Evolutionary conservation across 2,113 vertebrate species (phyloP).

Genomic region (Oplegnathus fasciatus): DNA sequence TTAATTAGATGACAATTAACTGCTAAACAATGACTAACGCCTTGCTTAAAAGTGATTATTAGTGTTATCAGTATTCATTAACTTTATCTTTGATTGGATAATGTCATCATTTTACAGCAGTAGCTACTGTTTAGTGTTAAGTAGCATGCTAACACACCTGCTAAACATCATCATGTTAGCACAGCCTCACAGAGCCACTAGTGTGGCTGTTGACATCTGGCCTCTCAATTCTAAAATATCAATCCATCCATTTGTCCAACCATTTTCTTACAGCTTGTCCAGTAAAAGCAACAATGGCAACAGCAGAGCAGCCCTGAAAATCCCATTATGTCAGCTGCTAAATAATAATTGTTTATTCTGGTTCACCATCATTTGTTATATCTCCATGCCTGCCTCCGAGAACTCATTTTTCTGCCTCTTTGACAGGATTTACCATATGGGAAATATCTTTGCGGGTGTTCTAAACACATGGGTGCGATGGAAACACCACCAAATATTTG

Average conservation of each 20-base stretch:
- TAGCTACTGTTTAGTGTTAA: background rate
- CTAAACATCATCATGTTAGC: background rate
- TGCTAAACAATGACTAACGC: constrained; percentile 38
- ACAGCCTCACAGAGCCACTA: background rate
- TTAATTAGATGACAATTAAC: constrained; percentile 38
- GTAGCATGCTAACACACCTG: background rate
- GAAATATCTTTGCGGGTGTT: constrained; percentile 49
- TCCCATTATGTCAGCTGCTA: constrained; percentile 46
- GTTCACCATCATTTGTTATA: constrained; percentile 46
- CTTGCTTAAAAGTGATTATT: constrained; percentile 25
- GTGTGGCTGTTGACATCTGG: background rate
- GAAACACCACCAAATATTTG: constrained; percentile 32
- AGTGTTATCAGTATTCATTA: constrained; percentile 24
- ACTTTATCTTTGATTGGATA: constrained; percentile 16
- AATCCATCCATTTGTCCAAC: background rate
- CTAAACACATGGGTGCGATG: constrained; percentile 4
- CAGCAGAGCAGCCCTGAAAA: constrained; percentile 41
- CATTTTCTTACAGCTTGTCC: background rate
- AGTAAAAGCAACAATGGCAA: background rate
- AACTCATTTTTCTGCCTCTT: constrained; percentile 49
- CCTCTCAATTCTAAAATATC: background rate
- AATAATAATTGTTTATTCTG: constrained; percentile 63
- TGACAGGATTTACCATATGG: constrained; percentile 60
- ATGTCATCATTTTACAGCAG: constrained; percentile 9
- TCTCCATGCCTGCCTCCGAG: constrained; percentile 46